Conservation (phyloP, 2,888 invertebrate species). For the Spodoptera picta region DNA sequence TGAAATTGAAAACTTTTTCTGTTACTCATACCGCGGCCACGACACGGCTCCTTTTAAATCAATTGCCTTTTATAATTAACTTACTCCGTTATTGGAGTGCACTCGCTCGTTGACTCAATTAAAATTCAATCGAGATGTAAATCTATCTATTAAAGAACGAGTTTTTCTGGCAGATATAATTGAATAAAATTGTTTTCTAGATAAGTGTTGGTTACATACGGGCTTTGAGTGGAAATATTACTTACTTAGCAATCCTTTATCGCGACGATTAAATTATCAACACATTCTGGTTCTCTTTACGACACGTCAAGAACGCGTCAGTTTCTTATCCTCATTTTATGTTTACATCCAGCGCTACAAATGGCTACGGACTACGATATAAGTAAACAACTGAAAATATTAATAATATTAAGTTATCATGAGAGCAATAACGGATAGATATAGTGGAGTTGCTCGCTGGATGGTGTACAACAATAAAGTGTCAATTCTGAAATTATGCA, state of each 20-base stretch:
- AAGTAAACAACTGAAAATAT: constrained; percentile 20
- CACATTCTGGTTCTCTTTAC: constrained; percentile 54
- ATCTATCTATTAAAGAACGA: constrained; percentile 78
- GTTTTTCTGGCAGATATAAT: constrained; percentile 79
- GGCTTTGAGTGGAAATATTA: constrained; percentile 53
- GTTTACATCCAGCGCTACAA: neutral
- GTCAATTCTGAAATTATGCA: constrained; percentile 83
- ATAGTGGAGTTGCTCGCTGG: constrained; percentile 12
- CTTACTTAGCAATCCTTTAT: constrained; percentile 60
- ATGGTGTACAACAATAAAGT: constrained; percentile 55
- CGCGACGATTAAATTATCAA: constrained; percentile 55
- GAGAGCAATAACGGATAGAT: constrained; percentile 14
- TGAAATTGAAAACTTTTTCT: constrained; percentile 89
- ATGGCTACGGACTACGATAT: constrained; percentile 5
- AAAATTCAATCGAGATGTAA: constrained; percentile 85
- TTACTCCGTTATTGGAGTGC: constrained; percentile 85
- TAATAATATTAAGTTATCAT: constrained; percentile 15
- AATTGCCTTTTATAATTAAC: constrained; percentile 89
- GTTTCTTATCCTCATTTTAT: constrained; percentile 37
- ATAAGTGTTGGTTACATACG: constrained; percentile 64
- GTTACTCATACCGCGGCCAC: constrained; percentile 86
- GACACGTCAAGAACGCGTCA: constrained; percentile 28
- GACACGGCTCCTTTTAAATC: constrained; percentile 87
- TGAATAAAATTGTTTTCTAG: constrained; percentile 72
- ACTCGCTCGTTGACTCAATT: constrained; percentile 84